A percentile compares a stretch with the other conserved stretches of the same genome.
Conservation (phyloP, 2,888 invertebrate species). For the Mythimna vitellina region DNA sequence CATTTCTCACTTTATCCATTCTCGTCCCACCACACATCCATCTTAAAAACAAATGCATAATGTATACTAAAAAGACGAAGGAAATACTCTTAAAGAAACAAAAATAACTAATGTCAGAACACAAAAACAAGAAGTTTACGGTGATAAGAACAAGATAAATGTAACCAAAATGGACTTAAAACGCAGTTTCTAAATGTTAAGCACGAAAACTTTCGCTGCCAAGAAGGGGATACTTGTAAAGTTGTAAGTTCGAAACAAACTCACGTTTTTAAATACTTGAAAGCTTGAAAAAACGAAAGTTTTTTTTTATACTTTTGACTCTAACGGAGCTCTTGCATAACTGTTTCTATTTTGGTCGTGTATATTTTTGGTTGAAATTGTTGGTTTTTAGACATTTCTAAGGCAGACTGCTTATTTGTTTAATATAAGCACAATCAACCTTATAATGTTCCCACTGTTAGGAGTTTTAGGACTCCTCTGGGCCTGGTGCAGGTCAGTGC, state of each 20-base stretch:
- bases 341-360: constrained; percentile 4
- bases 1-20: too few relatives aligned
- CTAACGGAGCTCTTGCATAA: background rate
- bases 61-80: background rate
- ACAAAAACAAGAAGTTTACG: constrained; percentile 22
- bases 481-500: too few relatives aligned
- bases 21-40: too few relatives aligned
- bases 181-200: constrained; percentile 46
- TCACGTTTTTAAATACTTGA: constrained; percentile 46
- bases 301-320: constrained; percentile 7
- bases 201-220: constrained; percentile 41
- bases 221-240: constrained; percentile 33
- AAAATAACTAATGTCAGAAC: constrained; percentile 5
- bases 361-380: background rate
- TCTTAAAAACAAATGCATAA: background rate
- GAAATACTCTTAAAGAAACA: background rate
- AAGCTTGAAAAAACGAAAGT: constrained; percentile 24
- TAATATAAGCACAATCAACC: too few relatives aligned
- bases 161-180: constrained; percentile 42
- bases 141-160: constrained; percentile 41
- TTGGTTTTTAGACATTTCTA: background rate
- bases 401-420: background rate
- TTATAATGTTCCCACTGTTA: too few relatives aligned
- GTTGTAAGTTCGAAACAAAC: constrained; percentile 40
- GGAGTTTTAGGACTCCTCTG: background rate